Base-by-base conservation (phyloP, 2,888 invertebrate genomes). In the Lasioglossum figueresi region DNA sequence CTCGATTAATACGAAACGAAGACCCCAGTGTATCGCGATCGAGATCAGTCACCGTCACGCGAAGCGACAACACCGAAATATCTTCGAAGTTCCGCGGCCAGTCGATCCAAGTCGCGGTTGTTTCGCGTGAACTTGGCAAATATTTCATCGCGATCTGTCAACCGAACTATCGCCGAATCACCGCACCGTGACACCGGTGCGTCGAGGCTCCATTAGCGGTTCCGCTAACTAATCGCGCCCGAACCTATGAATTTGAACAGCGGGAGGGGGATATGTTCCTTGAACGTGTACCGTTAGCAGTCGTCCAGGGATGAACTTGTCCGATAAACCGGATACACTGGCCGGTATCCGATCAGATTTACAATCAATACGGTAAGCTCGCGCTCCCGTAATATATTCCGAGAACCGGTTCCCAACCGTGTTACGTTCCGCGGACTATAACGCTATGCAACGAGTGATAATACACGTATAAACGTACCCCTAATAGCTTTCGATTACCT, bases 401-500 rank as follows among this genome's bases (percentile, higher is more conserved):
- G 56, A 45, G 79, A 90, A 88, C 88, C 88, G 88, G 89, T 88
- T 83, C 83, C 71, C 68, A 43, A 78, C 72, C 83, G 81, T 80
- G 83, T 85, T 88, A 88, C 88, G 80, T 84, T 80, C 27, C 68
- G 27, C 79, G 80, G 78, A 48, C 31, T 68, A 70, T 84, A 84
- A 89, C 83, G 71, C 80, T 68, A 79, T 74, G 82, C 77, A 76
- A 76, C 66, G 82, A 74, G 72, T 84, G 89, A 88, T 89, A 89
- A 89, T 89, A 81, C 72, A 37, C 82, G 76, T 76, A 84, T 83
- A 88, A 89, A 89, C 88, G 88, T 86, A 78, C 68, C 79, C 81
- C 88, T 89, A 89, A 89, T 88, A 80, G 89, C 84, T 71, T 77
- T 87, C 87, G 81, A 87, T 86, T 87, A 86, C 83, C 86, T 72